Base-by-base conservation (phyloP, 2,888 invertebrate genomes). In the Lamellibrachia satsuma region DNA sequence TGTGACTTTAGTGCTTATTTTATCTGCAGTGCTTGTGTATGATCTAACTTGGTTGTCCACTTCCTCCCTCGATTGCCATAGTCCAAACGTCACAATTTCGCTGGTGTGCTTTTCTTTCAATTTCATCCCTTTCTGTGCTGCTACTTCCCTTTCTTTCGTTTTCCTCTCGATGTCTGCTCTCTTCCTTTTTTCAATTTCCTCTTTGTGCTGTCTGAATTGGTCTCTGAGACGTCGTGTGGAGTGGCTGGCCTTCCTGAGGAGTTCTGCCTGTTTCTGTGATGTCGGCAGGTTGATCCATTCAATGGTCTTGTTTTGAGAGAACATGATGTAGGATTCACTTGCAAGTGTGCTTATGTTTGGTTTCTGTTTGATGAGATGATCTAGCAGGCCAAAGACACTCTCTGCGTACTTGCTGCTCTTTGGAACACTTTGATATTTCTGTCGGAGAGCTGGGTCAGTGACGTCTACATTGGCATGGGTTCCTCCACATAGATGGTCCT, bases 321-420 rank as follows among this genome's bases (percentile, higher is more conserved):
- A 92, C 92, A 91, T 92, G 7, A 92, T 91, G 75, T 91, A 92
- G 7, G 92, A 91, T 60, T 92, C 92, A 52, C 52, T 39, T 52
- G 91, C 92, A 52, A 92, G 39, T 55, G 92, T 92, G n/a, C 0
- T 91, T 0, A 92, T 92, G 92, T 60, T 91, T 6, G 92, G 92
- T 75, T 92, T 91, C 6, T 91, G 60, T 39, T 90, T 91, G 51
- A 92, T 27, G 22, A 92, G 60, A 7, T 51, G 51, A 60, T 92
- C 92, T 6, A 92, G 91, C n/a, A 55, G 57, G 22, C 91, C 92
- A 91, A 92, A 92, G 27, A 92, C 52, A 57, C 91, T 92, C 52
- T 92, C 92, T 11, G 91, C 52, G 39, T 52, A 92, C n/a, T 92
- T 91, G 57, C 91, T 92, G 60, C 91, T 91, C 57, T 92, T 92